Evolutionary conservation across 1,140 invertebrate genomes (phyloP).

Genomic region (Wasmannia auropunctata): DNA sequence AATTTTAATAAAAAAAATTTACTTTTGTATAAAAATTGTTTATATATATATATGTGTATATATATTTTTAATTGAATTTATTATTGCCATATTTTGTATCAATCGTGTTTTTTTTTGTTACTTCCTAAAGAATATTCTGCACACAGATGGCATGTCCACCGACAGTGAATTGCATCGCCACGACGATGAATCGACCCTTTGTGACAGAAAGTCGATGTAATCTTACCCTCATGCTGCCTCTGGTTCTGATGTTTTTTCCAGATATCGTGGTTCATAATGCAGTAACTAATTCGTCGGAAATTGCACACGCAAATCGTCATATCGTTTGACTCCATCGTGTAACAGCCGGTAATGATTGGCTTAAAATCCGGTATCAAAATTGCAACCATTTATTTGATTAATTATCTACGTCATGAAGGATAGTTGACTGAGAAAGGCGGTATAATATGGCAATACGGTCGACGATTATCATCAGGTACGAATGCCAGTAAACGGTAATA

Average conservation of each 20-base stretch:
- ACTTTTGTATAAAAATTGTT: background rate
- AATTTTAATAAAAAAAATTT: background rate
- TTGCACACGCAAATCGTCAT: constrained; percentile 44
- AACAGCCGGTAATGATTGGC: constrained; percentile 6
- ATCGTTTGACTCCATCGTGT: constrained; percentile 1
- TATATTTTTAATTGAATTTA: background rate
- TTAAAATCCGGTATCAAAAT: constrained; percentile 21
- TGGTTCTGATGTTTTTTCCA: constrained; percentile 48
- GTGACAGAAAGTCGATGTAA: constrained; percentile 35
- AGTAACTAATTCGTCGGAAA: constrained; percentile 51
- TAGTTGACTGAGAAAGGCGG: background rate
- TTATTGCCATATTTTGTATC: background rate
- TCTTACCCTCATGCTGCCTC: constrained; percentile 11
- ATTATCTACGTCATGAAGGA: constrained; percentile 7
- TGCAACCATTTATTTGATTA: background rate
- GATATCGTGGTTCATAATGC: constrained; percentile 19
- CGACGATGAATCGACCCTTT: constrained; percentile 1
- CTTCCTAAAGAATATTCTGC: background rate
- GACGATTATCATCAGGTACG: background rate
- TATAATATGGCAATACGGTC: background rate
- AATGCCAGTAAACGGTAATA: background rate
- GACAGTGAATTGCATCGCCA: background rate
- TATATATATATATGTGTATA: background rate
- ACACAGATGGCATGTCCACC: constrained; percentile 12
- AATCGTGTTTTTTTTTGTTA: background rate